Percentiles rank a stretch among this genome's conserved stretches.
Conservation (phyloP, 2,113 vertebrate genomes). For the Amblyornis subalaris region DNA sequence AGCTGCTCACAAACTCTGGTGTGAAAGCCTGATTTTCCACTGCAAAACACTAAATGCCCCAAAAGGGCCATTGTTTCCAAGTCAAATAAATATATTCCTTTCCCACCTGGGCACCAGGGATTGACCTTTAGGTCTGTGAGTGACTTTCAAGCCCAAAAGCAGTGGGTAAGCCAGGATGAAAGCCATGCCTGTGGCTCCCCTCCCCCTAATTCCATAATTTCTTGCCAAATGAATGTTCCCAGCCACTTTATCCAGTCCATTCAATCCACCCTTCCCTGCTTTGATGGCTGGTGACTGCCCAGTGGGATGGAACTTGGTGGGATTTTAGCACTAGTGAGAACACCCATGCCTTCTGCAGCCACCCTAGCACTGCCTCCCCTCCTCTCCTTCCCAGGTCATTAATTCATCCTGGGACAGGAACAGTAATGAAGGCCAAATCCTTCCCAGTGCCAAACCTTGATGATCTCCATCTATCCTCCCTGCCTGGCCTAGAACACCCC, state of each 20-base stretch:
- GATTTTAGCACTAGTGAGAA: background rate
- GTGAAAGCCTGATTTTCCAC: background rate
- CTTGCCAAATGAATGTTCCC: rapidly evolving
- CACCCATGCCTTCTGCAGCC: background rate
- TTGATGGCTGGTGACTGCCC: background rate
- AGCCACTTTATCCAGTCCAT: background rate
- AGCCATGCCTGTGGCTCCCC: background rate
- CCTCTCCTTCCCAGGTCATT: rapidly evolving
- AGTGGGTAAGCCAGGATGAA: background rate
- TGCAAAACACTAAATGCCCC: background rate
- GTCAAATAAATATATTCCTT: background rate
- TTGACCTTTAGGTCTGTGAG: background rate
- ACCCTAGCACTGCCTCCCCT: background rate
- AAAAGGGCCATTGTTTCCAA: background rate
- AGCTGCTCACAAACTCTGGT: background rate
- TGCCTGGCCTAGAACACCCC: background rate
- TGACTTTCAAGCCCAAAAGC: background rate
- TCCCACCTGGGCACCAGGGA: rapidly evolving
- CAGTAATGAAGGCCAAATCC: background rate
- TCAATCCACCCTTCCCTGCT: rapidly evolving
- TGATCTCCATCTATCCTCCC: background rate
- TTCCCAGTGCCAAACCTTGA: background rate
- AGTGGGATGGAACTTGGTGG: background rate
- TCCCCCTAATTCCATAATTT: background rate
- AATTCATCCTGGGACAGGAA: background rate